A percentile compares a stretch with the other conserved stretches of the same genome.
phyloP scores from a whole-genome alignment of 2,797 vertebrate genomes.

The Mus minutoides region DNA sequence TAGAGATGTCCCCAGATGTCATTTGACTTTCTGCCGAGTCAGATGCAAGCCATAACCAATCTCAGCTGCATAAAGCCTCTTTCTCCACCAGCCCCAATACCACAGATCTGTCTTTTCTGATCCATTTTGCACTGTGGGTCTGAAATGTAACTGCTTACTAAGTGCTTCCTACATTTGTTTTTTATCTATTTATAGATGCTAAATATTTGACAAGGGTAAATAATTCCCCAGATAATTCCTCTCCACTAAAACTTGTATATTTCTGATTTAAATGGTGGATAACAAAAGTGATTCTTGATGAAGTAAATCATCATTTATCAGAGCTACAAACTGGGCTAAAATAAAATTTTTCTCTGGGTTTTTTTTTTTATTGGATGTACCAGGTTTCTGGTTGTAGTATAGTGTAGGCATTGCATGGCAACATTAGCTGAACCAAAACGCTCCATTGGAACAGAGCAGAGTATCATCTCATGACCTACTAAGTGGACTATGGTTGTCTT shows the following conservation, averaged over 20 bases:
- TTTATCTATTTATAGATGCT: background rate
- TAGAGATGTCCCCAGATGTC: too few relatives aligned
- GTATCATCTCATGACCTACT: background rate
- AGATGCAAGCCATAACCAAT: background rate
- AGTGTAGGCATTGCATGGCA: background rate
- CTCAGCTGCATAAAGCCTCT: background rate
- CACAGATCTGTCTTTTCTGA: background rate
- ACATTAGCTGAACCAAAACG: background rate
- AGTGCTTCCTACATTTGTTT: background rate
- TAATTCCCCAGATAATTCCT: background rate
- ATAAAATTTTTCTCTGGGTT: background rate
- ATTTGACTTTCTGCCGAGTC: background rate
- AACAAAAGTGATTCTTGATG: background rate
- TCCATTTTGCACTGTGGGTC: background rate
- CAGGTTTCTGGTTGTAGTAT: background rate
- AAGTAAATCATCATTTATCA: background rate
- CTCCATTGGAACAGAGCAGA: background rate
- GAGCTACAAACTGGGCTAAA: background rate
- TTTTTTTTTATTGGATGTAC: too few relatives aligned
- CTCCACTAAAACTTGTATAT: background rate
- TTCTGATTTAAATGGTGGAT: background rate
- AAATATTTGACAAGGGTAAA: background rate
- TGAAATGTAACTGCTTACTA: background rate
- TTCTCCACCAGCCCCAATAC: background rate
- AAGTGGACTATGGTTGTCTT: background rate